Conservation (phyloP, 2,797 vertebrate species). For the Coccyzus lansbergi region DNA sequence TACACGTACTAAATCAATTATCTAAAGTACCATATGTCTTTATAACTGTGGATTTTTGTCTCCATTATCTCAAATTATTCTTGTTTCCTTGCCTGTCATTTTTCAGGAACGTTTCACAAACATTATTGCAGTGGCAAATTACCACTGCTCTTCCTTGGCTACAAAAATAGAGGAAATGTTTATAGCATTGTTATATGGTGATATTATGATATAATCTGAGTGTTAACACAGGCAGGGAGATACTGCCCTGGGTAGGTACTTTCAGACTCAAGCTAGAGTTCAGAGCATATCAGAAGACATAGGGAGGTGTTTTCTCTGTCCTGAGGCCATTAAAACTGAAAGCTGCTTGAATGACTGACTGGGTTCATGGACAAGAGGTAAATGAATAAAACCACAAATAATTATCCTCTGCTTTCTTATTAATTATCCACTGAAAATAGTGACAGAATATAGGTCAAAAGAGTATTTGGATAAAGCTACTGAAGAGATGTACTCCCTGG, state of each 20-base stretch:
- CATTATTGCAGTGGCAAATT: slow-evolving; percentile 30
- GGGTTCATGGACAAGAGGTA: not conserved
- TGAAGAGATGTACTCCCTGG: not conserved
- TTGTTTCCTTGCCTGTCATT: slow-evolving; percentile 42
- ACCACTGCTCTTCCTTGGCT: not conserved
- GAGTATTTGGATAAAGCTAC: not conserved
- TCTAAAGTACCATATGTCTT: slow-evolving; percentile 39
- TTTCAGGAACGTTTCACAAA: slow-evolving; percentile 42
- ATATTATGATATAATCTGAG: not conserved
- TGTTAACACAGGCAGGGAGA: not conserved
- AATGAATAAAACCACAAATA: not conserved
- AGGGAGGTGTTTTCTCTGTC: not conserved
- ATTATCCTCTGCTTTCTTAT: not conserved
- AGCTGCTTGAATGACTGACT: not conserved
- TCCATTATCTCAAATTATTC: slow-evolving; percentile 55
- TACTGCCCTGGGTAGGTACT: not conserved
- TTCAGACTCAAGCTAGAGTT: not conserved
- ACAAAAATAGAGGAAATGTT: slow-evolving; percentile 17
- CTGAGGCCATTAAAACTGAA: not conserved
- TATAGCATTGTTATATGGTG: not conserved
- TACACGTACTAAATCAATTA: slow-evolving; percentile 48
- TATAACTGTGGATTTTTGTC: slow-evolving; percentile 29
- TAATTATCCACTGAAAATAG: not conserved
- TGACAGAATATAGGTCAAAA: not conserved
- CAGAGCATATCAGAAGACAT: not conserved